These are phyloP conservation scores for Margaritifera margaritifera DNA, from an alignment of 2,888 invertebrate species.

Conservation along the genomic window DNA sequence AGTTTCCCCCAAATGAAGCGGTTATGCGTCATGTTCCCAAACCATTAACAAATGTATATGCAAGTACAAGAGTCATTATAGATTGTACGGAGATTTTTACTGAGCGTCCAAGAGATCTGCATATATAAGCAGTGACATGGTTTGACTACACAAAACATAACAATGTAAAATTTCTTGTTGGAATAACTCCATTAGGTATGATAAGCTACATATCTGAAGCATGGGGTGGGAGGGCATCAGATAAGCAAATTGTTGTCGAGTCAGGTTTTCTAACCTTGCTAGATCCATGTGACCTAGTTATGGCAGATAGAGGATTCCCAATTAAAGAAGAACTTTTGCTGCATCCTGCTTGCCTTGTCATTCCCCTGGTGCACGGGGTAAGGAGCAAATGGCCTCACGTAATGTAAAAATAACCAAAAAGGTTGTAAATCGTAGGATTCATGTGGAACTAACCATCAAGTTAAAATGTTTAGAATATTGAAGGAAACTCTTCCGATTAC, in stretches of 20 bases:
- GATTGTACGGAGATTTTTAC: no score
- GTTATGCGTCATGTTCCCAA: no score
- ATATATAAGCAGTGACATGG: conserved; percentile 4
- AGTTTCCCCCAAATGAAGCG: no score
- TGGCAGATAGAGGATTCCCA: conserved; percentile 34
- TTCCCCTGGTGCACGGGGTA: conserved; percentile 21
- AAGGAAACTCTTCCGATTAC: conserved; percentile 24
- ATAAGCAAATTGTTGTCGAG: conserved; percentile 22
- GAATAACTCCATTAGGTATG: conserved; percentile 22
- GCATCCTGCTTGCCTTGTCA: conserved; percentile 9
- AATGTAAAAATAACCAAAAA: conserved; percentile 22
- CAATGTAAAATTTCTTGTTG: conserved; percentile 33
- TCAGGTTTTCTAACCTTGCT: conserved; percentile 19
- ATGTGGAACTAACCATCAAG: conserved; percentile 35
- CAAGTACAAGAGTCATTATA: no score
- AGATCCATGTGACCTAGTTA: conserved; percentile 24
- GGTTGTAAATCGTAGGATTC: conserved; percentile 33
- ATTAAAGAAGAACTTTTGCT: conserved; percentile 23
- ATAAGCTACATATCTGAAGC: conserved; percentile 23
- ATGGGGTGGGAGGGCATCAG: conserved; percentile 34
- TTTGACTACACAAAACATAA: conserved; percentile 13
- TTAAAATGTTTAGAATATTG: conserved; percentile 33
- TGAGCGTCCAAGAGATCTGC: conserved; percentile 2
- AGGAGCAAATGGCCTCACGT: conserved; percentile 17
- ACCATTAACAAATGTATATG: no score